Evolutionary conservation across 2,113 vertebrate species (phyloP), one percentile per base, ranked within the genome.

Genomic region (Chascanopsetta lugubris): DNA sequence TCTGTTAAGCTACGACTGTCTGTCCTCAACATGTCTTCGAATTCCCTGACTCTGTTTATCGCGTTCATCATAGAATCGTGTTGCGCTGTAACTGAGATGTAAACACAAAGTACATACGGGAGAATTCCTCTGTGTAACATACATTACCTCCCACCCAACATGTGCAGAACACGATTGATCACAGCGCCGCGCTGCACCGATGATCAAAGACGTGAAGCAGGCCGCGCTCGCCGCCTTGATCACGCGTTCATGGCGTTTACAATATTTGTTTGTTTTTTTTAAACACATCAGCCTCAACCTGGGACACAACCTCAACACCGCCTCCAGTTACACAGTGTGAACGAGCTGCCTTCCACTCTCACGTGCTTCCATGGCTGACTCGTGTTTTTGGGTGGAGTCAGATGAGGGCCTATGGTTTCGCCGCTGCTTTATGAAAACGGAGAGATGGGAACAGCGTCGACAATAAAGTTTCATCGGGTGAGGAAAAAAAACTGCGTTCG

Each of bases 191-290:
- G 34, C 15, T 56, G 21, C 5, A 6, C 25, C 46, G 57, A 74
- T 20, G 54, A 79, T 68, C 69, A 50, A 30, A 72, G 76, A 60
- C 45, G 30, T 64, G 5, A 62, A 24, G 42, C 45, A 0, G 62
- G 22, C 51, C 46, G 25, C 4, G 9, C 40, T 61, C 27, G 0
- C 25, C 9, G 48, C 51, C 75, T 56, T 67, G 63, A 79, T 79
- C 49, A 71, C 27, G 0, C 6, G 60, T 32, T 38, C 50, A 22
- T 20, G 7, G 13, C 11, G 8, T 27, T 64, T 63, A 34, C 30
- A 42, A 58, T 32, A 17, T 29, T 25, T 10, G 8, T 29, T 50
- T 50, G 8, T n/a, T n/a, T n/a, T n/a, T n/a, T n/a, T n/a, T n/a
- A n/a, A n/a, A n/a, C 21, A 0, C 17, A 46, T 72, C 69, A n/a